These are phyloP conservation scores for Melopsittacus undulatus DNA, from an alignment of 2,797 vertebrate genomes.

Conservation along the genomic window DNA sequence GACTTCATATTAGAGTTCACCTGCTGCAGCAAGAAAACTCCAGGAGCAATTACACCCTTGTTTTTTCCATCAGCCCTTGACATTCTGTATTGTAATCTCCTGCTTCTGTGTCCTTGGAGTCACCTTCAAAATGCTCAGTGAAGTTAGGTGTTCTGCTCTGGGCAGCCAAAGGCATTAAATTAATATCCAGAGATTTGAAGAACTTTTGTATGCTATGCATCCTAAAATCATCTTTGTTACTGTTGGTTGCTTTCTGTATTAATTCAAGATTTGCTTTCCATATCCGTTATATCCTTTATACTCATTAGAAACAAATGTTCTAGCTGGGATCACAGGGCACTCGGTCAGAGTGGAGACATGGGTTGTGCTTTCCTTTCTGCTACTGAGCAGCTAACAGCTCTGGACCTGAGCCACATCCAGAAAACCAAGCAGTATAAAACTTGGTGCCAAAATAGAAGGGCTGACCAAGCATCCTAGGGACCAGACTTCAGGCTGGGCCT, in stretches of 20 bases:
- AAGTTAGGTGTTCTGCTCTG: slow-evolving; percentile 21
- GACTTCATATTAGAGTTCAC: slow-evolving; percentile 56
- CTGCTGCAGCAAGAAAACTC: slow-evolving; percentile 40
- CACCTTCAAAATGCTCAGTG: slow-evolving; percentile 29
- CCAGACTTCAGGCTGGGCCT: neutral
- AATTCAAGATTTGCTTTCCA: slow-evolving; percentile 8
- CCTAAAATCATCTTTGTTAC: slow-evolving; percentile 2
- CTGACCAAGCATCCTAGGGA: neutral
- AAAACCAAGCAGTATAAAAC: neutral
- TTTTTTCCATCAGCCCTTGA: slow-evolving; percentile 36
- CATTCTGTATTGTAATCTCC: slow-evolving; percentile 10
- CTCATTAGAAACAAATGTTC: neutral
- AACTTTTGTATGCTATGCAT: neutral
- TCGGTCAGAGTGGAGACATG: neutral
- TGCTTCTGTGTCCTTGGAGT: slow-evolving; percentile 44
- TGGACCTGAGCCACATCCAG: neutral
- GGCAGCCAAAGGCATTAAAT: neutral
- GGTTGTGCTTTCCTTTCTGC: neutral
- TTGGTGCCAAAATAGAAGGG: neutral
- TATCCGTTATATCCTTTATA: neutral
- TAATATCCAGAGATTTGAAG: slow-evolving; percentile 10
- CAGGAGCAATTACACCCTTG: slow-evolving; percentile 34
- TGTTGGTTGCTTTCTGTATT: slow-evolving; percentile 11
- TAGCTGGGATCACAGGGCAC: neutral
- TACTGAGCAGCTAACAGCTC: neutral